Conservation (phyloP, 2,113 vertebrate genomes). For the Fukomys damarensis region DNA sequence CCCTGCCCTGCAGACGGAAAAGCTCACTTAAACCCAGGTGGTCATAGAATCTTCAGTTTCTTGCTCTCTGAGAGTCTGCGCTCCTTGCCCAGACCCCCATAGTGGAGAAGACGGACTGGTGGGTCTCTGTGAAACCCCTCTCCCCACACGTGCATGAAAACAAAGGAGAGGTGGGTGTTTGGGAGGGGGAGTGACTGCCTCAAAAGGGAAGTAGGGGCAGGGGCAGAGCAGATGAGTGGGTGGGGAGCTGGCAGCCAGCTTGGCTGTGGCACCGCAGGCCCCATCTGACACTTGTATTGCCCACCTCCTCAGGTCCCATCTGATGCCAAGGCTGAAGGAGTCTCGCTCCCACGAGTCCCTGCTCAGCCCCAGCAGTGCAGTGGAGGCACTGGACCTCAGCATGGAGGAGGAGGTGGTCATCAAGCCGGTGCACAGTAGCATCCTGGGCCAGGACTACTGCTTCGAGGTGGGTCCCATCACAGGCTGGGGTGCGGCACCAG, state of each 20-base stretch:
- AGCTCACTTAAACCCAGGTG: neutral
- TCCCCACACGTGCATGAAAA: neutral
- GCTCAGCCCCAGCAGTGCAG: constrained; percentile 98
- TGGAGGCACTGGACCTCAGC: constrained; percentile 98
- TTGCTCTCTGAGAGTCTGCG: neutral
- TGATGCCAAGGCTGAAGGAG: constrained; percentile 99
- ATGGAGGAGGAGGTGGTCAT: constrained; percentile 99
- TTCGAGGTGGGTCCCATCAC: constrained; percentile 90
- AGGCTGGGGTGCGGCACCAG: rapidly evolving
- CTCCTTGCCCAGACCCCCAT: neutral
- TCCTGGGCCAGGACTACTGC: constrained; percentile 98
- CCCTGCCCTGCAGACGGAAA: neutral
- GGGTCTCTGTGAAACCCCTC: neutral
- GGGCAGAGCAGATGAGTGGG: neutral
- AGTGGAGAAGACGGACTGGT: neutral
- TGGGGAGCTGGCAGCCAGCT: neutral
- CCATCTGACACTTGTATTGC: rapidly evolving
- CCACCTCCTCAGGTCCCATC: constrained; percentile 93
- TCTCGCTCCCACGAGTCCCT: constrained; percentile 99
- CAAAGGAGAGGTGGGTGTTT: neutral
- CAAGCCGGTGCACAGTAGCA: constrained; percentile 98
- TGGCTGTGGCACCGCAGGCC: neutral
- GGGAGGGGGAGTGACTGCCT: neutral
- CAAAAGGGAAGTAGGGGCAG: neutral
- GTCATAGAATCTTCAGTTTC: neutral